Base-by-base conservation (phyloP, 2,797 vertebrate species). In the Gallinago solitaria region DNA sequence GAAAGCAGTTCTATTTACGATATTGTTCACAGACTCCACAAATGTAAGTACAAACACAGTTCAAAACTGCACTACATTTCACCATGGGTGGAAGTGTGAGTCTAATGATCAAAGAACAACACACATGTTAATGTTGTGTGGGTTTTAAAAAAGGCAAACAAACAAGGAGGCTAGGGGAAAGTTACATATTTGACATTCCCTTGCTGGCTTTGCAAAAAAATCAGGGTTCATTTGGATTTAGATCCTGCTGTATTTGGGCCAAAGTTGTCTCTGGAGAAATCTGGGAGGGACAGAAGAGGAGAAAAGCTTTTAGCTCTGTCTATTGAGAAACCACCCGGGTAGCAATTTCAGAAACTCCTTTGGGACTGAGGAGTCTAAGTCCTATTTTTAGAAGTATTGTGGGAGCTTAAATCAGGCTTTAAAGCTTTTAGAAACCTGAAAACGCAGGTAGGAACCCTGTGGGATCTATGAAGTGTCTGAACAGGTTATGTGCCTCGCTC, bases 351-450 rank as follows among this genome's bases (percentile, higher is more conserved):
- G 37, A 79, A 96, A 64, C 71, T 92, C 93, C 87, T 35, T 47
- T 0, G 73, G 89, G 95, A 95, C 90, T 43, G 39, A 74, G 56
- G 81, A 92, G 56, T n/a, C 84, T 4, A 27, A 54, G 53, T 80
- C 45, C 84, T 95, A 83, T 93, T 95, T 93, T 96, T 91, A 89
- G 92, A 68, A 89, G 56, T 32, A 47, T 60, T 64, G 76, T 43
- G 71, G 92, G 84, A 83, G 70, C 81, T 95, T 67, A 79, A 83
- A 89, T 79, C 74, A 69, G 88, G 9, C 87, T 95, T 76, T 84
- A 90, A 95, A 84, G 90, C 86, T 93, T 94, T 94, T 70, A 92
- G 92, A 68, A 94, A 79, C 84, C 86, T 96, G 74, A 48, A 48
- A 77, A 94, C 2, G 2, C 90, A 85, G 94, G 93, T 94, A 39